phyloP scores from a whole-genome alignment of 2,113 vertebrate species.

The Scomber japonicus region DNA sequence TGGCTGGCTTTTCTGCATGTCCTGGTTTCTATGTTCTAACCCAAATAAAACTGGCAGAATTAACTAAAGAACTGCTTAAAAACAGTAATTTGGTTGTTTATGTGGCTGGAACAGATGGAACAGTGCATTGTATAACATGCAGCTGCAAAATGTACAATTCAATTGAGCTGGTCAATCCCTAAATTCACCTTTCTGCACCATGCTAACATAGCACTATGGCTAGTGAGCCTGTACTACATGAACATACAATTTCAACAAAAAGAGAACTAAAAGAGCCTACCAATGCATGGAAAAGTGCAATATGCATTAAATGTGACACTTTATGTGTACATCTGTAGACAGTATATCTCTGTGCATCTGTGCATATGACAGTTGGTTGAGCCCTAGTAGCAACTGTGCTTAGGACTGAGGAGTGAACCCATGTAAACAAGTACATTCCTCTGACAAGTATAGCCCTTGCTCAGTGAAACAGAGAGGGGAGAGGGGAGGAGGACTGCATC shows the following conservation, averaged over 20 bases:
- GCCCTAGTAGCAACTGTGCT: slow-evolving; percentile 33
- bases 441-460: slow-evolving; percentile 26
- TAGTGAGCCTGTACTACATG: not conserved
- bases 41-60: slow-evolving; percentile 11
- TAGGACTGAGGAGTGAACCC: not conserved
- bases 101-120: not conserved
- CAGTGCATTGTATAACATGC: too few species aligned
- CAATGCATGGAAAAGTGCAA: slow-evolving; percentile 5
- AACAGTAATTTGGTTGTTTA: not conserved
- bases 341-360: slow-evolving; percentile 2
- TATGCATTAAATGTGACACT: slow-evolving; percentile 24
- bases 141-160: too few species aligned
- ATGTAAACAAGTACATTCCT: slow-evolving; percentile 63
- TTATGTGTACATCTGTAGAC: slow-evolving; percentile 22
- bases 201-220: not conserved
- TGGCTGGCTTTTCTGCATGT: not conserved
- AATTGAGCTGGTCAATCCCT: too few species aligned
- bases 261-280: not conserved
- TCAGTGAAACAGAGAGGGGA: not conserved
- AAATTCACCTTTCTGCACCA: not conserved
- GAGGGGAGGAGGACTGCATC: slow-evolving; percentile 41
- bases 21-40: slow-evolving; percentile 1
- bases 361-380: slow-evolving; percentile 15
- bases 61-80: not conserved
- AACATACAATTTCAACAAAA: slow-evolving; percentile 20